Evolutionary conservation across 2,888 invertebrate genomes (phyloP), one percentile per base, ranked within the genome.

Genomic region (Tetragonula carbonaria): DNA sequence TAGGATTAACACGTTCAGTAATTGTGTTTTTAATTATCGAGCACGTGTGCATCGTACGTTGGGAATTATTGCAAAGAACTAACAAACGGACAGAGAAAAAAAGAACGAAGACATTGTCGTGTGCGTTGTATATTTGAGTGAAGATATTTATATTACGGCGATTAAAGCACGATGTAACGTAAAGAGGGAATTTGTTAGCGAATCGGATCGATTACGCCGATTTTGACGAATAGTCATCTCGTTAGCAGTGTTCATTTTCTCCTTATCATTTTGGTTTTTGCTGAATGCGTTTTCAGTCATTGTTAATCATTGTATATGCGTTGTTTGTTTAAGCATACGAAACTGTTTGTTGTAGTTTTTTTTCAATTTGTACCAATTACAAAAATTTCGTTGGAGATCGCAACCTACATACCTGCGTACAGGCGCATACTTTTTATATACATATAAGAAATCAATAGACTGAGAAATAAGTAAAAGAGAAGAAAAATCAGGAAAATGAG

Each of bases 311-410:
- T 78, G 83, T 67, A 66, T 78, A 71, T 78, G 66, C 83, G 82
- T 71, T 84, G 74, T 84, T 82, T 84, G 74, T 84, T 84, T 78
- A 82, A 82, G 50, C 55, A 71, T 51, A 78, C 33, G 57, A 81
- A 62, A 67, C 57, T 57, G 57, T 82, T 72, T 65, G 57, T 77
- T 68, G 53, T 45, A 28, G n/a, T 65, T 78, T 50, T 82, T 82
- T 55, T 63, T 45, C 57, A 59, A 63, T 67, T 72, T 83, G 51
- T 72, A 80, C 23, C 67, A 68, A 57, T 75, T 73, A 51, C 57
- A 83, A 51, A 55, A 75, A 72, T 72, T 75, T 72, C 45, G 23
- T n/a, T 59, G 53, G 74, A 70, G 74, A 70, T 57, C 33, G 55
- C 63, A 57, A 55, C 23, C 45, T 23, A 45, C 45, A 45, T 28